Evolutionary conservation across 2,113 vertebrate species (phyloP).

Genomic region (Tauraco erythrolophus): DNA sequence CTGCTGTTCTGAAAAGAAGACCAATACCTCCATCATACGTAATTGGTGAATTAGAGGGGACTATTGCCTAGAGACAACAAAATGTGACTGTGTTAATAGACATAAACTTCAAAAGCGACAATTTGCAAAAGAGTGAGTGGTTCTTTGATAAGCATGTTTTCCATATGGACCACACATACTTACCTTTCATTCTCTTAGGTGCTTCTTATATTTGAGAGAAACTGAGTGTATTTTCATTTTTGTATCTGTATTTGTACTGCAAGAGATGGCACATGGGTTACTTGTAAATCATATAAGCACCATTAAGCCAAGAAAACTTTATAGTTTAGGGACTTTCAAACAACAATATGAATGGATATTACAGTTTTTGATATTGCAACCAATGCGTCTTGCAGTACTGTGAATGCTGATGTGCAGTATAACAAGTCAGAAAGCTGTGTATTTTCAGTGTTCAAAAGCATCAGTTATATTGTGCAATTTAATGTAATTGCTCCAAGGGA

Average conservation of each 20-base stretch:
- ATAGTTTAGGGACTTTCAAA: background rate
- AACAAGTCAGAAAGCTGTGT: background rate
- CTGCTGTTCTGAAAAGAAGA: background rate
- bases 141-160: background rate
- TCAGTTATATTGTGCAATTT: background rate
- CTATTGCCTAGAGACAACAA: background rate
- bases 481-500: background rate
- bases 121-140: background rate
- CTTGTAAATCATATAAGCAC: background rate
- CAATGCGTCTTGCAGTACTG: background rate
- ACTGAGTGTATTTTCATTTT: background rate
- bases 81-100: background rate
- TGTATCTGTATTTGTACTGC: background rate
- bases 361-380: background rate
- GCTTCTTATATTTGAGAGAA: background rate
- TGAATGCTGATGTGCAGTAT: background rate
- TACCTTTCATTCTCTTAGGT: background rate
- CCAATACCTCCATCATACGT: background rate
- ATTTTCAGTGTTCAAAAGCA: background rate
- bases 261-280: background rate
- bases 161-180: background rate
- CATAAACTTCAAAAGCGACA: background rate
- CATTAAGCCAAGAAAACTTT: background rate
- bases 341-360: background rate
- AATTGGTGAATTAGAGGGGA: background rate